Evolutionary conservation across 2,888 invertebrate species (phyloP).

Genomic region (Amphipyra tragopoginis): DNA sequence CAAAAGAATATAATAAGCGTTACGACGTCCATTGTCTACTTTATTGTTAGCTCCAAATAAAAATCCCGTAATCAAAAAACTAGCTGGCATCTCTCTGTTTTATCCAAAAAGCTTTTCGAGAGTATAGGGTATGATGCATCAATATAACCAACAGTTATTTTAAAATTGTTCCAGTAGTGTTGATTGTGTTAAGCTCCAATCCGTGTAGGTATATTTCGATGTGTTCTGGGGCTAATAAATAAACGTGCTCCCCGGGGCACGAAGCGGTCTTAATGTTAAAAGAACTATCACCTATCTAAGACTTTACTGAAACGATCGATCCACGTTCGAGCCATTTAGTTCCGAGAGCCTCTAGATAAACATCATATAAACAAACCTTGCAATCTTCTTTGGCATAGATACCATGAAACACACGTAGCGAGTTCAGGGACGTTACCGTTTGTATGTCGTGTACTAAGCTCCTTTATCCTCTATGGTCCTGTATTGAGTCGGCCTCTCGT

Average conservation of each 20-base stretch:
- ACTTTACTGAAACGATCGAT: conserved; percentile 28
- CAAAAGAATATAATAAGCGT: conserved; percentile 35
- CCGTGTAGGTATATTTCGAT: too few relatives aligned
- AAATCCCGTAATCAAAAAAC: too few relatives aligned
- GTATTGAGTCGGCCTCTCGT: conserved; percentile 46
- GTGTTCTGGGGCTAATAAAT: conserved; percentile 3
- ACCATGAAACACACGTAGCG: conserved; percentile 33
- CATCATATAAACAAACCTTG: conserved; percentile 46
- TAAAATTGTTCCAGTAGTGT: too few relatives aligned
- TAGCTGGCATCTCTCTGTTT: too few relatives aligned
- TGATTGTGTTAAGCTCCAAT: too few relatives aligned
- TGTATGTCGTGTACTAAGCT: conserved; percentile 53
- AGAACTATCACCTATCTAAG: conserved; percentile 29
- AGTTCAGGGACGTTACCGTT: conserved; percentile 52
- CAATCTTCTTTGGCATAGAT: conserved; percentile 51
- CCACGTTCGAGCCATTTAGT: conserved; percentile 38
- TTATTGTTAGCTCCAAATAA: too few relatives aligned
- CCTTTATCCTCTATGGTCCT: conserved; percentile 46
- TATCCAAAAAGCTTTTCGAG: too few relatives aligned
- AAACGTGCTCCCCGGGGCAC: conserved; percentile 1
- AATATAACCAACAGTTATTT: too few relatives aligned
- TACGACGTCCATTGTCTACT: conserved; percentile 5
- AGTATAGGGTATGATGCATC: too few relatives aligned
- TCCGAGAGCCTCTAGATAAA: conserved; percentile 36
- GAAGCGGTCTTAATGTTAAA: conserved; percentile 28